These are phyloP conservation scores for Isotomurus palustris DNA, from an alignment of 2,888 invertebrate genomes.

Conservation along the genomic window DNA sequence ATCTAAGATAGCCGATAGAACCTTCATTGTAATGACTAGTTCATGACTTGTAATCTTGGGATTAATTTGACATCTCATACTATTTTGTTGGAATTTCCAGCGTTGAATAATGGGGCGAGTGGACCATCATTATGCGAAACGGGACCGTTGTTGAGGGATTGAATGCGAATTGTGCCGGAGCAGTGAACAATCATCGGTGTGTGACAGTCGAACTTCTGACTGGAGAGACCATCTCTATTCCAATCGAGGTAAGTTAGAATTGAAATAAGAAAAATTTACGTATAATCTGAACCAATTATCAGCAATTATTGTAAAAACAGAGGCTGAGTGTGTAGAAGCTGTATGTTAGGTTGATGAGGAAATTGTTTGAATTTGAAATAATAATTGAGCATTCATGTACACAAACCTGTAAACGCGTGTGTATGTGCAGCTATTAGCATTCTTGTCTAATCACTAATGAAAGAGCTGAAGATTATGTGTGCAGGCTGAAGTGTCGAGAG, in stretches of 20 bases:
- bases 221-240: constrained; percentile 45
- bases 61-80: neutral
- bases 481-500: too few species aligned
- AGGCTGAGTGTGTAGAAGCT: neutral
- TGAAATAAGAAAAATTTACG: too few species aligned
- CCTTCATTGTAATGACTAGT: neutral
- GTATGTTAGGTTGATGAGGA: neutral
- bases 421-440: too few species aligned
- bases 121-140: constrained; percentile 47
- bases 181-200: constrained; percentile 39
- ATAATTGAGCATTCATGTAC: too few species aligned
- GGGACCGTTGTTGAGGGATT: constrained; percentile 44
- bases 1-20: neutral
- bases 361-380: neutral
- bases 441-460: too few species aligned
- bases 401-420: too few species aligned
- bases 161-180: constrained; percentile 41
- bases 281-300: too few species aligned
- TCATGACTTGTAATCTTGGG: neutral
- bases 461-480: too few species aligned
- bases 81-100: constrained; percentile 24
- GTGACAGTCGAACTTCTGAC: constrained; percentile 45
- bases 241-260: constrained; percentile 42
- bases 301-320: neutral
- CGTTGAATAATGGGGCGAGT: constrained; percentile 45